Evolutionary conservation across 2,113 vertebrate genomes (phyloP), one percentile per base, ranked within the genome.

Genomic region (Piprites chloris): DNA sequence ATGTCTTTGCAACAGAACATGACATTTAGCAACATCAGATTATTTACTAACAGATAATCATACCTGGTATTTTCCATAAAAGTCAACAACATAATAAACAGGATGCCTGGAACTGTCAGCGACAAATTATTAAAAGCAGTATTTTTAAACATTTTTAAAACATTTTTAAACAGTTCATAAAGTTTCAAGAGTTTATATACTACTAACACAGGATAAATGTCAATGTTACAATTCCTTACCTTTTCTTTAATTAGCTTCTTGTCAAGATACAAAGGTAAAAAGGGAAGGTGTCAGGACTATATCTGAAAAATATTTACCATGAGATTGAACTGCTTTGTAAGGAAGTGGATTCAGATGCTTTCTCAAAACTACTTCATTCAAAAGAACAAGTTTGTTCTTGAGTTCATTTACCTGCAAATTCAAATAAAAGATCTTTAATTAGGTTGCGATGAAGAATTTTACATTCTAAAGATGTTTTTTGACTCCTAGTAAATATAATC

Each of bases 321-420:
- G 99, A 89, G 99, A 99, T 32, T 99, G 98, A 94, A 99, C 98
- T 52, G 98, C 98, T 97, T 98, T 98, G 74, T 98, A 89, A 69
- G 98, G 97, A 96, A 98, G 98, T 93, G 98, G 96, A 95, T 99
- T 98, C 53, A 97, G 96, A 95, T 99, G 98, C 97, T 98, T 99
- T 96, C 98, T 98, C 88, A 98, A 96, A 85, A 99, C 97, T 77
- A 99, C 98, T 24, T 97, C 95, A 76, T 98, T 99, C 95, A 99
- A 98, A 90, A 97, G 97, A 95, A 98, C 97, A 65, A 99, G 95
- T 97, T 97, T 98, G 88, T 97, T 98, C 98, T 98, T 98, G 67
- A 99, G 98, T 95, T 99, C 99, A 56, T 97, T 98, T 66, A 99
- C 98, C 99, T 99, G 95, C 75, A 98, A 69, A 88, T 87, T 89